Percentiles rank a stretch among this genome's conserved stretches.
phyloP scores from a whole-genome alignment of 2,797 vertebrate species.

The Spheniscus humboldti region DNA sequence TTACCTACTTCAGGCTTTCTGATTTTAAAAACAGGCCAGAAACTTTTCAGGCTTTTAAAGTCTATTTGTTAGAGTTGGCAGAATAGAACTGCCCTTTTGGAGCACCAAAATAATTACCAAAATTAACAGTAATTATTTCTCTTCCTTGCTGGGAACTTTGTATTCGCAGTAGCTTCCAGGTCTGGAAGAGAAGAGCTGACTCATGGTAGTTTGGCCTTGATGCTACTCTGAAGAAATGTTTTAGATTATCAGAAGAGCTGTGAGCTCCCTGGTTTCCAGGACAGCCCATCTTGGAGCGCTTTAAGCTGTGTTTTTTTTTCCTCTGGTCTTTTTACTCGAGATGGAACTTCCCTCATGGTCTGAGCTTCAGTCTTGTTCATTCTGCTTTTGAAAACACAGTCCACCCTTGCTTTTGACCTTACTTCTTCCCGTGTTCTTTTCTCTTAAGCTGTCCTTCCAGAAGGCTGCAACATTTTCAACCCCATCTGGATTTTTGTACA shows the following conservation, averaged over 20 bases:
- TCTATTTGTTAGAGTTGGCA: neutral
- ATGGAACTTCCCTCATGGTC: neutral
- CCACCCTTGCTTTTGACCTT: neutral
- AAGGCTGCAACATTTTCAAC: neutral
- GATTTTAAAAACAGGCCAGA: neutral
- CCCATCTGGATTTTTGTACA: neutral
- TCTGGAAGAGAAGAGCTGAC: neutral
- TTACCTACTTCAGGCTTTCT: neutral
- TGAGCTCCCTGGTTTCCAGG: neutral
- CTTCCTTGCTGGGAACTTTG: neutral
- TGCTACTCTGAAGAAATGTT: neutral
- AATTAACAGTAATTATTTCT: neutral
- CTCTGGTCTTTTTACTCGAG: neutral
- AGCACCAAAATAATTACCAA: neutral
- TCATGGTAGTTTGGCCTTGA: neutral
- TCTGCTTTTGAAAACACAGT: neutral
- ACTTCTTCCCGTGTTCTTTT: accelerated
- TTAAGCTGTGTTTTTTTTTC: neutral
- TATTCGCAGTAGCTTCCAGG: neutral
- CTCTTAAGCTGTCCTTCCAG: neutral
- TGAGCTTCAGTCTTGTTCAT: neutral
- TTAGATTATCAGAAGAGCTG: neutral
- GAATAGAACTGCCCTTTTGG: neutral
- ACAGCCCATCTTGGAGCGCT: neutral
- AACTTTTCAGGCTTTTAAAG: neutral